Evolutionary conservation across 2,797 vertebrate species (phyloP), one percentile per base, ranked within the genome.

Genomic region (Anguilla pacifica): DNA sequence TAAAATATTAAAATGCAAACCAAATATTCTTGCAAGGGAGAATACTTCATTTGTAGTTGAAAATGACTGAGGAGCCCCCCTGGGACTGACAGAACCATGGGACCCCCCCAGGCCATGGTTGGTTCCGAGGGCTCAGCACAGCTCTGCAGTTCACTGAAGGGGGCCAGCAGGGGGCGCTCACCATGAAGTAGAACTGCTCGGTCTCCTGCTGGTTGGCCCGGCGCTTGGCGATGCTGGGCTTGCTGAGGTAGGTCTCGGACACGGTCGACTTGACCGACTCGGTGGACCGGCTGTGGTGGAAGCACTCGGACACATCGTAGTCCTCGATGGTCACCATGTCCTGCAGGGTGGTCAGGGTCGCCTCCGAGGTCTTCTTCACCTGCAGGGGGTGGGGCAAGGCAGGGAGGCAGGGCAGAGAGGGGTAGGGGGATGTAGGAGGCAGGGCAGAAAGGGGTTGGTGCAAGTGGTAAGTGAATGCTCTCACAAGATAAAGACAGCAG

Each of bases 341-440:
- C 95, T 99, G 98, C 90, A 99, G 97, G 1, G 98, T 99, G 94
- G 97, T 97, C 35, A 99, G 96, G 0, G 98, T 99, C 0, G 98
- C 98, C 2, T 99, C 98, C 96, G 98, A 98, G 0, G 98, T 99
- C 94, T 99, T 99, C 95, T 99, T 99, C 22, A 99, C 98, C 98
- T 99, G 93, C 55, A 3, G 4, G 3, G 39, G 39, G 39, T 43
- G 3, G 39, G 51, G 51, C 13, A 11, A 10, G 9, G 51, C 1
- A 1, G 51, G 51, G 0, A n/a, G n/a, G n/a, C n/a, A n/a, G n/a
- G 39, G 39, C 3, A 0, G 39, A 6, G 51, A 2, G 2, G 39
- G 39, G 39, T 3, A 0, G 39, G 39, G 39, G 3, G 39, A 2
- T 2, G 2, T 2, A 43, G 53, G 13, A 10, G 51, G 51, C 15